Conservation (phyloP, 2,113 vertebrate species). For the Cyprinodon variegatus region DNA sequence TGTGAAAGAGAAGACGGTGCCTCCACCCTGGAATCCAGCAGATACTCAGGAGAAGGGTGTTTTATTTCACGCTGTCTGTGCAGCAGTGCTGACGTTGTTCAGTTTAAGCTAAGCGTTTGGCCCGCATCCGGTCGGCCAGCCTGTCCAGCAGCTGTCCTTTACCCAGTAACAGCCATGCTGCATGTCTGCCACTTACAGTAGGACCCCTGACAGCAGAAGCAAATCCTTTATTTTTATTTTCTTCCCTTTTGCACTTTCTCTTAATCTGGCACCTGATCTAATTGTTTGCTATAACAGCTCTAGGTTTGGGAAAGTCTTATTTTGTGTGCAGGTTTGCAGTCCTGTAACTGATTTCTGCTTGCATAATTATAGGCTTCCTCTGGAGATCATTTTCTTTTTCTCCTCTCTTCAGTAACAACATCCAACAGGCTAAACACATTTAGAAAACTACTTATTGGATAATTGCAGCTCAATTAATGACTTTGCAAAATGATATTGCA, state of each 20-base stretch:
- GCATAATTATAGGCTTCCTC: slow-evolving; percentile 4
- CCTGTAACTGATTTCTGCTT: neutral
- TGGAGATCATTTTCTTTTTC: slow-evolving; percentile 21
- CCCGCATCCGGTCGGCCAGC: slow-evolving; percentile 69
- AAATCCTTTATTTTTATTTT: slow-evolving; percentile 16
- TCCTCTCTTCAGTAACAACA: slow-evolving; percentile 22
- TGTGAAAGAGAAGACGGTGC: slow-evolving; percentile 59
- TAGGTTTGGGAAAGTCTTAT: slow-evolving; percentile 28
- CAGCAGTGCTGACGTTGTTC: slow-evolving; percentile 78
- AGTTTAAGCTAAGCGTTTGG: slow-evolving; percentile 72
- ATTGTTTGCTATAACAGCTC: slow-evolving; percentile 34
- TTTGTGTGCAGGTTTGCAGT: slow-evolving; percentile 18
- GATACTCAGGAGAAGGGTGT: slow-evolving; percentile 67
- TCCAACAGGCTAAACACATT: slow-evolving; percentile 27
- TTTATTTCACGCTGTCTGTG: slow-evolving; percentile 83
- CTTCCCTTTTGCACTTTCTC: slow-evolving; percentile 31
- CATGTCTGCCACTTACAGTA: slow-evolving; percentile 35
- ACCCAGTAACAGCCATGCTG: slow-evolving; percentile 8
- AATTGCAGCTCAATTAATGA: slow-evolving; percentile 10
- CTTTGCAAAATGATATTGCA: neutral
- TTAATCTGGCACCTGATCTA: slow-evolving; percentile 57
- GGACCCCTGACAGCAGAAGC: slow-evolving; percentile 45
- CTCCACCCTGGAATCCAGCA: slow-evolving; percentile 60
- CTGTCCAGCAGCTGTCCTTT: slow-evolving; percentile 49
- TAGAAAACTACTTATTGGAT: slow-evolving; percentile 4